Conservation (phyloP, 2,888 invertebrate genomes). For the Diarsia rubi region DNA sequence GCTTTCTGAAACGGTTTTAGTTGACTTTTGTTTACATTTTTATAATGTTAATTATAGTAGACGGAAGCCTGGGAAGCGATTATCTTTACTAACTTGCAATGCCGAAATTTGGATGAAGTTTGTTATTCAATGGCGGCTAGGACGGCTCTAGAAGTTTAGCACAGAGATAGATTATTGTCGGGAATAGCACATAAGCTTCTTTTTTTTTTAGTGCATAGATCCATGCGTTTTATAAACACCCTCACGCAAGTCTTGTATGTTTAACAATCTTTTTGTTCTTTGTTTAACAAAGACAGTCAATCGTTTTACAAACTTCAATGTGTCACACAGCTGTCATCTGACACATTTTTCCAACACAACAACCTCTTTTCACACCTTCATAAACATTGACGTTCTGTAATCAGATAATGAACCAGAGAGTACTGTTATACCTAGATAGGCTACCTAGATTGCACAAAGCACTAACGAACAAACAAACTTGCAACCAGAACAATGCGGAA, state of each 20-base stretch:
- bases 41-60: too few species aligned
- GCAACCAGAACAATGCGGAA: conserved; percentile 52
- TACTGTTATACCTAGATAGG: neutral
- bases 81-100: neutral
- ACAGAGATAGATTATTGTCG: neutral
- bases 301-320: too few species aligned
- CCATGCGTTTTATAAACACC: neutral
- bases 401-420: conserved; percentile 51
- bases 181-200: neutral
- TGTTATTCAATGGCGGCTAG: neutral
- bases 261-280: too few species aligned
- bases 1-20: neutral
- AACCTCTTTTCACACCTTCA: neutral
- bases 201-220: neutral
- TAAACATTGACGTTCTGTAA: conserved; percentile 30
- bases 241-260: neutral
- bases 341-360: neutral
- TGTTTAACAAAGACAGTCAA: neutral
- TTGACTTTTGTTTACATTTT: neutral
- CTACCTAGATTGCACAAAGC: conserved; percentile 62
- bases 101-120: neutral
- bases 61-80: neutral
- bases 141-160: neutral
- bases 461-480: conserved; percentile 59
- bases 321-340: neutral